These are phyloP conservation scores for Icerya purchasi DNA, from an alignment of 2,888 invertebrate genomes.

Conservation along the genomic window DNA sequence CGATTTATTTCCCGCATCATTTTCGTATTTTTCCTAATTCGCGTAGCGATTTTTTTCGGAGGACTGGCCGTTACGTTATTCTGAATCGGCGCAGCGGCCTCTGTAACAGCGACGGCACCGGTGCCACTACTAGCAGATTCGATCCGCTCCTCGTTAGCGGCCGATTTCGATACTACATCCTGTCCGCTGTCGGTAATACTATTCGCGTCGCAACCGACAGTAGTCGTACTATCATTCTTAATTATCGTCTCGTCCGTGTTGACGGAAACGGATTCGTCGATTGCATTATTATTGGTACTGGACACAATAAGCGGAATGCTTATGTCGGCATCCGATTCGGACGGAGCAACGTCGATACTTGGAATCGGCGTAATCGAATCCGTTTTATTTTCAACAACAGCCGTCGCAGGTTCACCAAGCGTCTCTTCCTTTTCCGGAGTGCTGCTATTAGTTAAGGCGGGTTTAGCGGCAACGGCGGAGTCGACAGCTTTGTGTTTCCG, in stretches of 20 bases:
- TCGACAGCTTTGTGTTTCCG: conserved; percentile 10
- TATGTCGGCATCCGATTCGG: background rate
- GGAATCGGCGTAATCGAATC: background rate
- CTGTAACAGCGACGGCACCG: background rate
- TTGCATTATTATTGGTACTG: background rate
- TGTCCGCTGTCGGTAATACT: background rate
- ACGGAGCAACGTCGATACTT: too few species aligned
- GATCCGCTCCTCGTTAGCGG: background rate
- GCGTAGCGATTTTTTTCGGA: too few species aligned
- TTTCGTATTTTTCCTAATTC: conserved; percentile 19
- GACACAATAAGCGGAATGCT: background rate
- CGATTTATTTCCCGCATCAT: conserved; percentile 46
- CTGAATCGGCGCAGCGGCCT: background rate
- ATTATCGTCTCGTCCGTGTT: background rate
- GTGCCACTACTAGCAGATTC: background rate
- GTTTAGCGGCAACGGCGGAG: background rate
- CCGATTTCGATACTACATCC: background rate
- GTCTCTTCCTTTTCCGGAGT: too few species aligned
- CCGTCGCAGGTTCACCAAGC: too few species aligned
- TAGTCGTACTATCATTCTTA: background rate
- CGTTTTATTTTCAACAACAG: too few species aligned
- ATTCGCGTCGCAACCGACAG: background rate
- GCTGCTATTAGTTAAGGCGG: background rate
- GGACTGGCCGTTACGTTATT: background rate
- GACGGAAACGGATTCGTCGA: background rate